These are phyloP conservation scores for Drosophila mauritiana DNA, from an alignment of 1,140 invertebrate genomes.

Conservation along the genomic window DNA sequence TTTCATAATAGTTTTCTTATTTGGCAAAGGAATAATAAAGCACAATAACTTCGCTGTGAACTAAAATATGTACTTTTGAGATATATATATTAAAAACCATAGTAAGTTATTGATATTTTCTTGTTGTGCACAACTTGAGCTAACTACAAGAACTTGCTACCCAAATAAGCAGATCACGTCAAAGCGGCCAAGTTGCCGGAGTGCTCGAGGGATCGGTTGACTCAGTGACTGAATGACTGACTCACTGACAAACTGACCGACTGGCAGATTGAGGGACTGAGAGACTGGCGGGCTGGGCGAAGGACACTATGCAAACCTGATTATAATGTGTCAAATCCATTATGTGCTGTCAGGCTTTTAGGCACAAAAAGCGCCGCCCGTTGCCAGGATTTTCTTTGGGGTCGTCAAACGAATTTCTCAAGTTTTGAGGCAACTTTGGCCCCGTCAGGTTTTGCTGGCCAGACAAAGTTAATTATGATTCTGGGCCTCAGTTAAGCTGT, in stretches of 20 bases:
- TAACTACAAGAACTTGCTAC: conserved; percentile 46
- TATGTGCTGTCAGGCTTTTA: conserved; percentile 77
- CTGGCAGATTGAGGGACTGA: conserved; percentile 14
- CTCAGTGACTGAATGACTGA: conserved; percentile 23
- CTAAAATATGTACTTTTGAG: too few relatives aligned
- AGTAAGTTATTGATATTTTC: neutral
- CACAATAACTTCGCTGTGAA: too few relatives aligned
- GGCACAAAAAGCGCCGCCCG: conserved; percentile 40
- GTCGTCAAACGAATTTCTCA: conserved; percentile 44
- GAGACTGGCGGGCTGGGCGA: conserved; percentile 27
- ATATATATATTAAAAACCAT: too few relatives aligned
- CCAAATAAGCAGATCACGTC: conserved; percentile 68
- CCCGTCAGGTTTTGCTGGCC: conserved; percentile 4
- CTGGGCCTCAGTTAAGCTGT: conserved; percentile 44
- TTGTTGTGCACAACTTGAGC: conserved; percentile 6
- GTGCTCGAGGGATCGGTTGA: conserved; percentile 24
- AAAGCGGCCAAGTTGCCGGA: conserved; percentile 55
- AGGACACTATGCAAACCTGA: conserved; percentile 74
- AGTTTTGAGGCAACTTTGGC: conserved; percentile 58
- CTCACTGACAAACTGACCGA: conserved; percentile 14
- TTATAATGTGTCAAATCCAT: conserved; percentile 84
- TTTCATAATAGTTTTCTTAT: too few relatives aligned
- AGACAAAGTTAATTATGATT: conserved; percentile 77
- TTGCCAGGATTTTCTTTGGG: conserved; percentile 18
- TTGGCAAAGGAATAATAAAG: too few relatives aligned